phyloP scores from a whole-genome alignment of 2,888 invertebrate genomes.

The Pharmacophagus antenor region DNA sequence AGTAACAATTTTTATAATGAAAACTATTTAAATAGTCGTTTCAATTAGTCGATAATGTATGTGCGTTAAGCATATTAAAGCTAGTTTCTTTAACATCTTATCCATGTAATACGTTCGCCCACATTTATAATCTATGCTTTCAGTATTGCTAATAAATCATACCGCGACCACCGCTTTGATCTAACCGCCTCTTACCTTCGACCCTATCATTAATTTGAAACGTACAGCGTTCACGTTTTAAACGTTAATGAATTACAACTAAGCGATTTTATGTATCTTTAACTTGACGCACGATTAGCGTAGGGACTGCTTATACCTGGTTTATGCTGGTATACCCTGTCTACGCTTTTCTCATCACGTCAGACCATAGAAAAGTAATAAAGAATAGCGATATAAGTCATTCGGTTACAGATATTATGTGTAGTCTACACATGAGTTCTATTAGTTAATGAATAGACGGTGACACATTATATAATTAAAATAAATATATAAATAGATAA shows the following conservation, averaged over 20 bases:
- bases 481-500: too few relatives aligned
- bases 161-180: conserved; percentile 58
- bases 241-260: conserved; percentile 63
- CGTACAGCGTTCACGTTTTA: conserved; percentile 50
- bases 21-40: background rate
- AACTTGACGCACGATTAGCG: conserved; percentile 45
- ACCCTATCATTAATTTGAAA: conserved; percentile 64
- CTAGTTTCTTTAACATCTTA: conserved; percentile 9
- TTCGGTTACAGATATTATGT: background rate
- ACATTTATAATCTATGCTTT: conserved; percentile 22
- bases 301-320: conserved; percentile 17
- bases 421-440: too few relatives aligned
- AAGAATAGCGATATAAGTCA: background rate
- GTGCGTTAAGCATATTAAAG: background rate
- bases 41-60: background rate
- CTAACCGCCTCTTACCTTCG: conserved; percentile 70
- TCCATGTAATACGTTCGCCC: conserved; percentile 14
- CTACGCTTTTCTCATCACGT: background rate
- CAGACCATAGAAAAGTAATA: conserved; percentile 3
- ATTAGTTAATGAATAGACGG: too few relatives aligned
- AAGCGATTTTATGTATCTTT: conserved; percentile 42
- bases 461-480: too few relatives aligned
- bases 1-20: too few relatives aligned
- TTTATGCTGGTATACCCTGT: conserved; percentile 10
- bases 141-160: conserved; percentile 39